A percentile compares a stretch with the other conserved stretches of the same genome.
These are phyloP conservation scores for Panthera leo DNA, from an alignment of 2,113 vertebrate species.

Conservation along the genomic window DNA sequence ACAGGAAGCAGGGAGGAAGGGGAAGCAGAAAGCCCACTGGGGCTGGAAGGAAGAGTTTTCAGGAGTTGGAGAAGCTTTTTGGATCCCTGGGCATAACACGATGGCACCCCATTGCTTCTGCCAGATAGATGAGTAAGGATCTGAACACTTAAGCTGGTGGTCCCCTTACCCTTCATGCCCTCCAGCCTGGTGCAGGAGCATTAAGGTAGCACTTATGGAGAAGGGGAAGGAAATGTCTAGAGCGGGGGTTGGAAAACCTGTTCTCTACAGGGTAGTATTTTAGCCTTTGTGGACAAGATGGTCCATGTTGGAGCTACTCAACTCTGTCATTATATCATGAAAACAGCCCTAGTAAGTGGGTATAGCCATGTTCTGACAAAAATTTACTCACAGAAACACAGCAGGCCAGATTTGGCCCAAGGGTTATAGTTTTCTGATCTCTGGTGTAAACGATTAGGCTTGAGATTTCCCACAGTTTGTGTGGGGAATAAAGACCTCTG, in stretches of 20 bases:
- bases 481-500: not conserved
- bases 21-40: not conserved
- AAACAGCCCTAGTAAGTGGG: not conserved
- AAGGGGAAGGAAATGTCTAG: not conserved
- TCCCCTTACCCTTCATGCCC: accelerated
- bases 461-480: not conserved
- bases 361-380: not conserved
- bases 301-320: not conserved
- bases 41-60: not conserved
- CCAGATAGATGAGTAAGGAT: not conserved
- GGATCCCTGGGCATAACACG: not conserved
- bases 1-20: not conserved
- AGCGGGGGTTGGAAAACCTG: not conserved
- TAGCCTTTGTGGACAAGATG: not conserved
- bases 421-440: not conserved
- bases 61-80: not conserved
- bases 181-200: not conserved
- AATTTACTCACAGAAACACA: not conserved
- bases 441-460: not conserved
- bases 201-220: not conserved
- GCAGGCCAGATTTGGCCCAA: not conserved
- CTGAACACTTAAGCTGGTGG: too few relatives aligned
- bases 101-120: not conserved
- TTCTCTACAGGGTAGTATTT: not conserved
- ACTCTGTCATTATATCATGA: not conserved